These are phyloP conservation scores for Neodiprion virginianus DNA, from an alignment of 1,140 invertebrate genomes.

Conservation along the genomic window DNA sequence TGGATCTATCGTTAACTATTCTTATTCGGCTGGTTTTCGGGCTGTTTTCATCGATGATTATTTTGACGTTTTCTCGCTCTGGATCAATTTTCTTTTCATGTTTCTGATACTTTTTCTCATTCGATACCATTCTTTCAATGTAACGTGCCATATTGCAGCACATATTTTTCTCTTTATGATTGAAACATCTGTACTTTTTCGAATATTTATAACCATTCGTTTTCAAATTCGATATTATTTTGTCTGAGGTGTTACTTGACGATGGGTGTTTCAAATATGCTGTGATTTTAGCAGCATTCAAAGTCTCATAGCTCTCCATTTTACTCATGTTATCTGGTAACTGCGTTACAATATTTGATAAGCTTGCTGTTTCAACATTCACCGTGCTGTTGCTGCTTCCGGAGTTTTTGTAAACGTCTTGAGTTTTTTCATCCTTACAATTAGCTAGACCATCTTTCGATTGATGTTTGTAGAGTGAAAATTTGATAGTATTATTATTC, in stretches of 20 bases:
- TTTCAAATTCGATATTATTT: not conserved
- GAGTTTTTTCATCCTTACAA: not conserved
- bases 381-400: not conserved
- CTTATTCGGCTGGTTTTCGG: not conserved
- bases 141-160: conserved; percentile 9
- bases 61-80: not conserved
- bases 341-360: not conserved
- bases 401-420: not conserved
- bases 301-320: not conserved
- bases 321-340: not conserved
- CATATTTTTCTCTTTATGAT: not conserved
- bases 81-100: not conserved
- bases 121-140: not conserved
- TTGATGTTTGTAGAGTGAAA: not conserved
- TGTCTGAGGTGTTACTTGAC: not conserved
- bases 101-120: not conserved
- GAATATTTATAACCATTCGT: not conserved
- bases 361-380: not conserved
- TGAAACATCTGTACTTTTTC: conserved; percentile 1
- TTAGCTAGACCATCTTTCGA: not conserved
- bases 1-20: not conserved
- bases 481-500: not conserved
- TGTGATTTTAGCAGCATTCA: not conserved
- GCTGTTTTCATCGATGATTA: conserved; percentile 10
- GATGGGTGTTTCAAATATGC: not conserved